Evolutionary conservation across 2,888 invertebrate species (phyloP).

Genomic region (Perithous albicinctus): DNA sequence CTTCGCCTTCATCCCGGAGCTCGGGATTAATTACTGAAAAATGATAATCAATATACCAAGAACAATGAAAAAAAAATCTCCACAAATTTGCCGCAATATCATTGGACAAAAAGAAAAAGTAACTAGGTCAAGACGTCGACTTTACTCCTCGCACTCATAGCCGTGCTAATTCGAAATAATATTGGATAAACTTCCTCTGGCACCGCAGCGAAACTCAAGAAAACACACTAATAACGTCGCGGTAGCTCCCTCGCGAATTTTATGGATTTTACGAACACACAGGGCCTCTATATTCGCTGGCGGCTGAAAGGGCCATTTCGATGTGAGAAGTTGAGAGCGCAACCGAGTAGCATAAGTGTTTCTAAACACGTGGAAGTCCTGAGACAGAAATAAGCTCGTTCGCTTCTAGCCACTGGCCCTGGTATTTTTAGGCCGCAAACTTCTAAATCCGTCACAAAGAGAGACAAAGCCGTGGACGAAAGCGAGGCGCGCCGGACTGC

Average conservation of each 20-base stretch:
- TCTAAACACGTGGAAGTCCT: constrained; percentile 78
- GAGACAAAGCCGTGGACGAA: constrained; percentile 74
- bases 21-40: no score
- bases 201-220: no score
- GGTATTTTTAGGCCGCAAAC: constrained; percentile 77
- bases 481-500: constrained; percentile 12
- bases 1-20: no score
- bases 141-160: background rate
- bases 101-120: no score
- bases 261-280: background rate
- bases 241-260: background rate
- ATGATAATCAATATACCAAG: background rate
- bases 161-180: background rate
- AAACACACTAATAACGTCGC: background rate
- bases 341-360: constrained; percentile 53
- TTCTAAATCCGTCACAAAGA: constrained; percentile 79
- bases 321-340: constrained; percentile 24
- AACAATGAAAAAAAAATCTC: background rate
- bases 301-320: background rate
- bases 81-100: background rate
- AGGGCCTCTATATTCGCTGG: background rate
- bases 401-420: constrained; percentile 75
- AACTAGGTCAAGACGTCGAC: background rate
- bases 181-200: background rate
- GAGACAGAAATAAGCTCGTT: constrained; percentile 76